A percentile compares a stretch with the other conserved stretches of the same genome.
Conservation (phyloP, 2,797 vertebrate species). For the Crenichthys baileyi region DNA sequence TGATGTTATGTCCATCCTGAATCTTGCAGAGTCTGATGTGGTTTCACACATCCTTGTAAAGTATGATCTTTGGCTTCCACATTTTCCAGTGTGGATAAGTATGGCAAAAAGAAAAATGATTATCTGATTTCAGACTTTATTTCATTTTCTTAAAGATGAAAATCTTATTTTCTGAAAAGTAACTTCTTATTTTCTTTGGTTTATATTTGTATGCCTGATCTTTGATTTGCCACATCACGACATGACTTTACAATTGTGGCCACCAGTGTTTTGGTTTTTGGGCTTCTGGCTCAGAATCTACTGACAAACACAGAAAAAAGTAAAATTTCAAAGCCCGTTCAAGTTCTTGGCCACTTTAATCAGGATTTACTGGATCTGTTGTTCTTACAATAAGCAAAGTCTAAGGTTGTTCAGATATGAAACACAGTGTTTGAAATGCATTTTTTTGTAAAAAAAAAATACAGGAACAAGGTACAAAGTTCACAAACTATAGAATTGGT, state of each 20-base stretch:
- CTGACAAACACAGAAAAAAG: neutral
- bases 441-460: neutral
- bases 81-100: neutral
- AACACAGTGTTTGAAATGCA: neutral
- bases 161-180: too few relatives aligned
- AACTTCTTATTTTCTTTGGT: neutral
- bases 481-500: neutral
- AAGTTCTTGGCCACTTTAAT: neutral
- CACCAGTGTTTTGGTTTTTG: neutral
- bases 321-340: neutral
- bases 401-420: neutral
- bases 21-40: neutral
- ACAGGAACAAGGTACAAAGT: neutral
- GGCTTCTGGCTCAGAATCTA: neutral
- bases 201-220: neutral
- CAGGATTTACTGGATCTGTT: neutral
- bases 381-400: neutral
- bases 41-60: neutral
- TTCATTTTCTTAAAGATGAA: too few relatives aligned
- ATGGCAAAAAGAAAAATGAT: neutral
- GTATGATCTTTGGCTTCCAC: neutral
- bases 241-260: neutral
- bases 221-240: neutral
- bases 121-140: neutral
- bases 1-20: neutral